Percentiles rank a stretch among this genome's conserved stretches.
Conservation (phyloP, 2,888 invertebrate genomes). For the Acanthococcus lagerstroemiae region DNA sequence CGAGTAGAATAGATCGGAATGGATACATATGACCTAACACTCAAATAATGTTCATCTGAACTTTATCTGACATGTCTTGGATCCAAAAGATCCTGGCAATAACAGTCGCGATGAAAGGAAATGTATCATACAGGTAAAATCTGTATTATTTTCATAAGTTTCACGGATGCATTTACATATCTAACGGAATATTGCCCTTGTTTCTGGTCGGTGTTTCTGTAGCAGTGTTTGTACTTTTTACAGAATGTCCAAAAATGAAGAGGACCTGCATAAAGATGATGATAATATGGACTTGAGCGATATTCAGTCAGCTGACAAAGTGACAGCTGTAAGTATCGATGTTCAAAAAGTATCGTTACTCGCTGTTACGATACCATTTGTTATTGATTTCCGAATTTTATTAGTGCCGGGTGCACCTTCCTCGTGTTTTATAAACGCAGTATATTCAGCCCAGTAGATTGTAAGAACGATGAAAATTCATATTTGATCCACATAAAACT, state of each 20-base stretch:
- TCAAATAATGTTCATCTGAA: too few relatives aligned
- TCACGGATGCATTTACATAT: background rate
- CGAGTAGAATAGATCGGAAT: too few relatives aligned
- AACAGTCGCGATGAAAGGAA: background rate
- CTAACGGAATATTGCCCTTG: background rate
- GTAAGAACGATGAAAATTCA: too few relatives aligned
- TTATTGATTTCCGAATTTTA: too few relatives aligned
- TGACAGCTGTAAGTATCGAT: slow-evolving; percentile 11
- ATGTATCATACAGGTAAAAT: background rate
- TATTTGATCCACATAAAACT: too few relatives aligned
- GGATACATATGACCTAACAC: too few relatives aligned
- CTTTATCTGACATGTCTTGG: background rate
- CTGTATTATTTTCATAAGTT: background rate
- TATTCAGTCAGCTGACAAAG: slow-evolving; percentile 26
- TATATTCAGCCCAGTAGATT: too few relatives aligned
- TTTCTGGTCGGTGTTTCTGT: background rate
- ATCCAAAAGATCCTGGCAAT: background rate
- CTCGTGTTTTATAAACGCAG: too few relatives aligned
- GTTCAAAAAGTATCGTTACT: too few relatives aligned
- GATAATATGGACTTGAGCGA: slow-evolving; percentile 23
- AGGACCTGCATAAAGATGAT: slow-evolving; percentile 14
- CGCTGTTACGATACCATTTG: too few relatives aligned
- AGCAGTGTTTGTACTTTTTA: background rate
- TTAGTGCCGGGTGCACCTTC: too few relatives aligned
- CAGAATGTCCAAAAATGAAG: slow-evolving; percentile 19